phyloP scores from a whole-genome alignment of 2,797 vertebrate species.

The Parambassis ranga region DNA sequence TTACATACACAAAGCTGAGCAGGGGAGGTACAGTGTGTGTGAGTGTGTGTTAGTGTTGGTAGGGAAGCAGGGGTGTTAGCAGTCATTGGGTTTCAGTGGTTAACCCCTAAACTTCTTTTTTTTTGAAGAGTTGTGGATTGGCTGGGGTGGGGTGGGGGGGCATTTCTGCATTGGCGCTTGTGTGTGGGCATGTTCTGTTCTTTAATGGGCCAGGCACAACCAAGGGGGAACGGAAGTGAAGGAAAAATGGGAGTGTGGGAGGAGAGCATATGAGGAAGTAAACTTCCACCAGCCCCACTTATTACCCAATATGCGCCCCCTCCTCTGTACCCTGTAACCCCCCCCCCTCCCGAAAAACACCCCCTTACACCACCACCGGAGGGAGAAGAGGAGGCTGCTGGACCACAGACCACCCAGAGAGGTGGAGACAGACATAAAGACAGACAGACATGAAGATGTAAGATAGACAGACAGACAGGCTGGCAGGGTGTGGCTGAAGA shows the following conservation, averaged over 20 bases:
- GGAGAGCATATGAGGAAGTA: conserved; percentile 73
- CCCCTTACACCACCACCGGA: conserved; percentile 67
- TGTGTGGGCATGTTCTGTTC: conserved; percentile 65
- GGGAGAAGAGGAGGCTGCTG: conserved; percentile 70
- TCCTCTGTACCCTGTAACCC: neutral
- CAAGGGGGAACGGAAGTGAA: conserved; percentile 73
- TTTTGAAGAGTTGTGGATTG: conserved; percentile 19
- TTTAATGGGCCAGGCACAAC: conserved; percentile 73
- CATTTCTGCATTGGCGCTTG: conserved; percentile 18
- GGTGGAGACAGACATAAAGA: conserved; percentile 58
- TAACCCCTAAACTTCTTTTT: conserved; percentile 76
- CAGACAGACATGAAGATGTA: conserved; percentile 26
- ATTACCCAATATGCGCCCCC: conserved; percentile 24
- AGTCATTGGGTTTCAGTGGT: conserved; percentile 70
- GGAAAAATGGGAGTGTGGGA: conserved; percentile 56
- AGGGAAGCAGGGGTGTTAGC: conserved; percentile 59
- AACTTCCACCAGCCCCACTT: conserved; percentile 57
- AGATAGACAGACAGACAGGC: neutral
- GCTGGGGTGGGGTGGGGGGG: conserved; percentile 22
- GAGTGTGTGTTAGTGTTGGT: conserved; percentile 31
- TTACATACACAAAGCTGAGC: conserved; percentile 64
- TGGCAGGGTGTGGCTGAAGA: neutral
- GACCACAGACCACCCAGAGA: conserved; percentile 83
- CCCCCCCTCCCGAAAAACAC: conserved; percentile 49
- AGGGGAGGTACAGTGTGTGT: conserved; percentile 46